phyloP scores from a whole-genome alignment of 2,113 vertebrate genomes.

The Mohoua ochrocephala region DNA sequence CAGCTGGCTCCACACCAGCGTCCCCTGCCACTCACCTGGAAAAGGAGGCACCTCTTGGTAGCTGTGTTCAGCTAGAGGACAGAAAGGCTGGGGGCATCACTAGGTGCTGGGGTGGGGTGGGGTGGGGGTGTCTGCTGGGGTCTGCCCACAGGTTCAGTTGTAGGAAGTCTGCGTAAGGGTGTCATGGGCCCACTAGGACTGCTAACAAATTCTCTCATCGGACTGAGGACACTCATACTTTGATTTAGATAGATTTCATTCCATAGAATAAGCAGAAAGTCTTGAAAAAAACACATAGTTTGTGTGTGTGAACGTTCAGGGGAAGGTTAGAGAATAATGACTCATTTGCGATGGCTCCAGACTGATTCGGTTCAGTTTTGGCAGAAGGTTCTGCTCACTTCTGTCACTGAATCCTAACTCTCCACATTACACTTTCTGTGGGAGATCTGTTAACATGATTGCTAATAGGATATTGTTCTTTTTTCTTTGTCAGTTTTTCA shows the following conservation, averaged over 20 bases:
- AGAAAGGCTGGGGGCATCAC: neutral
- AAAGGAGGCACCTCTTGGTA: neutral
- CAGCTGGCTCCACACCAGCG: neutral
- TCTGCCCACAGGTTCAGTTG: neutral
- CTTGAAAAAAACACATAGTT: neutral
- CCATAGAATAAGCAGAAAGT: neutral
- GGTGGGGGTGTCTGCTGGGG: neutral
- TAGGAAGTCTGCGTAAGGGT: neutral
- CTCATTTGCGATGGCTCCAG: neutral
- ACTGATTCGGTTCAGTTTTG: neutral
- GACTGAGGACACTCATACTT: neutral
- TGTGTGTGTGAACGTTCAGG: neutral
- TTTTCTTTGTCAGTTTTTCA: neutral
- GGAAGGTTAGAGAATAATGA: neutral
- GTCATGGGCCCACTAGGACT: neutral
- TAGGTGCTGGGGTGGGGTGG: neutral
- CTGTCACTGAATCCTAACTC: neutral
- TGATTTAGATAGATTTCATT: neutral
- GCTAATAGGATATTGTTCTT: constrained; percentile 39
- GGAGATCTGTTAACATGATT: neutral
- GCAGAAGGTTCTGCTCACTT: constrained; percentile 8
- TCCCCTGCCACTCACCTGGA: neutral
- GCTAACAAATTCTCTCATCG: neutral
- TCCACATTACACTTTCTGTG: neutral
- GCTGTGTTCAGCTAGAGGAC: neutral